Conservation (phyloP, 2,888 invertebrate species). For the Maniola hyperantus region DNA sequence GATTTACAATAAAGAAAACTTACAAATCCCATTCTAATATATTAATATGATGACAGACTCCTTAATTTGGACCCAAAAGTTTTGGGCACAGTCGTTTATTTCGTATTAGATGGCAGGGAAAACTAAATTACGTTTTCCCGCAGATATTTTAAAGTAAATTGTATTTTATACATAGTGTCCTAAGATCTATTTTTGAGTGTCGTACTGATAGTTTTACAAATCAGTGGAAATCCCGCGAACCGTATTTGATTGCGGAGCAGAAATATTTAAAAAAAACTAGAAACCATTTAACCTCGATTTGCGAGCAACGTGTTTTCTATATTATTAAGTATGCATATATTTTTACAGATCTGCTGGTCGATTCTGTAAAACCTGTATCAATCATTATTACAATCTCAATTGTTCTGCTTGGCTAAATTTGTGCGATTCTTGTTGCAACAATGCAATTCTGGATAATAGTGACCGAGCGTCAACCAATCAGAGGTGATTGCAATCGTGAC, state of each 20-base stretch:
- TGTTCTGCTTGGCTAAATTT: too few species aligned
- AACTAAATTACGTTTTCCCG: slow-evolving; percentile 23
- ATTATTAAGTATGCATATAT: neutral
- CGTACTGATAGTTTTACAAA: slow-evolving; percentile 7
- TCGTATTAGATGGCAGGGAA: slow-evolving; percentile 25
- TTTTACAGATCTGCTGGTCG: too few species aligned
- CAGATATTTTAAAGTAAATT: slow-evolving; percentile 5
- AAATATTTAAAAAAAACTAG: neutral
- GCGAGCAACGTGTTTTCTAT: neutral
- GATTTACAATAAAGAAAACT: neutral
- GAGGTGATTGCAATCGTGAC: too few species aligned
- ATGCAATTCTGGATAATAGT: too few species aligned
- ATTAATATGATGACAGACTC: slow-evolving; percentile 13
- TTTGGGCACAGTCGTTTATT: slow-evolving; percentile 31
- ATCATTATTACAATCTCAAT: too few species aligned
- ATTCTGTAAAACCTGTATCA: too few species aligned
- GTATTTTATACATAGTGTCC: neutral
- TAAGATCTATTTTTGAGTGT: neutral
- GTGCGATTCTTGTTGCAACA: too few species aligned
- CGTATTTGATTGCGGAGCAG: slow-evolving; percentile 7
- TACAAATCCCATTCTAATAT: neutral
- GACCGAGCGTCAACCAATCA: too few species aligned
- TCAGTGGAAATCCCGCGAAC: slow-evolving; percentile 2
- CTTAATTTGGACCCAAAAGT: slow-evolving; percentile 24
- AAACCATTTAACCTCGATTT: neutral